These are phyloP conservation scores for Brenthis hecate DNA, from an alignment of 2,888 invertebrate genomes.

Conservation along the genomic window DNA sequence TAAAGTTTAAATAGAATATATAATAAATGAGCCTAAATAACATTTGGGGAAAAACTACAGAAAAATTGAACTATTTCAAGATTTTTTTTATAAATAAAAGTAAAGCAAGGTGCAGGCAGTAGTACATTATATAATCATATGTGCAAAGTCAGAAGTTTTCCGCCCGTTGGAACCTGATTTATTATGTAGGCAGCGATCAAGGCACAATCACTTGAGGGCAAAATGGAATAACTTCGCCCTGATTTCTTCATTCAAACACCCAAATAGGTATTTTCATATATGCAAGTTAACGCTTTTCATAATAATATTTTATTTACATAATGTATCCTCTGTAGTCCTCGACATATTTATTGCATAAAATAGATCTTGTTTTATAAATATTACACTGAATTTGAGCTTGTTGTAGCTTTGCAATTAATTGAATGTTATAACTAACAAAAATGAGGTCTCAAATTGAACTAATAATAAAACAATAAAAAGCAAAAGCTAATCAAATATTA, in stretches of 20 bases:
- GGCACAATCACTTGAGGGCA: constrained; percentile 37
- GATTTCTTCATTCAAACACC: constrained; percentile 39
- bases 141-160: constrained; percentile 18
- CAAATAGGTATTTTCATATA: constrained; percentile 29
- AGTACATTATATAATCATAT: background rate
- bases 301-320: constrained; percentile 4
- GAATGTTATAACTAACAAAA: too few species aligned
- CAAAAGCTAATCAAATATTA: too few species aligned
- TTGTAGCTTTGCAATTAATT: too few species aligned
- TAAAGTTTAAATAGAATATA: too few species aligned
- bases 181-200: constrained; percentile 36
- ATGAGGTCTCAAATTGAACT: too few species aligned
- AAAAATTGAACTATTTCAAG: background rate
- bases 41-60: too few species aligned
- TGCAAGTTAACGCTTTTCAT: constrained; percentile 14
- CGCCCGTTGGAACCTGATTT: constrained; percentile 28
- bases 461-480: too few species aligned
- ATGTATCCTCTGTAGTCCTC: background rate
- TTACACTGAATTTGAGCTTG: too few species aligned
- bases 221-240: constrained; percentile 43
- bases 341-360: constrained; percentile 5
- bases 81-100: background rate
- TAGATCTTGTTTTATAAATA: background rate
- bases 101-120: background rate
- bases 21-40: too few species aligned